Conservation (phyloP, 2,797 vertebrate species). For the Cryptoprocta ferox region DNA sequence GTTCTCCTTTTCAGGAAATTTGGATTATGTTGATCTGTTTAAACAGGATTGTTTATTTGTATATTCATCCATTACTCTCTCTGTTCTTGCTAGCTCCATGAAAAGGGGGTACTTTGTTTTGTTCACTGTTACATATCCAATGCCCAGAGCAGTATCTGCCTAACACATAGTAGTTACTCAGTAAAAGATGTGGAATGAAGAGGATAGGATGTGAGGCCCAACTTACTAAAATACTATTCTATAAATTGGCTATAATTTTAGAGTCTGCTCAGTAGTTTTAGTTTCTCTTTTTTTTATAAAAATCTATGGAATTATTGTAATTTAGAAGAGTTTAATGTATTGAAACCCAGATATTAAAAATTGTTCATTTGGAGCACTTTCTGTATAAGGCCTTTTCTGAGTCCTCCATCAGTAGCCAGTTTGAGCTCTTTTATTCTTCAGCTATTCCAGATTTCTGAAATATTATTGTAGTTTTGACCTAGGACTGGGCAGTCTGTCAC, state of each 20-base stretch:
- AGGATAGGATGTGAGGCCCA: neutral
- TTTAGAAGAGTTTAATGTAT: neutral
- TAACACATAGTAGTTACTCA: neutral
- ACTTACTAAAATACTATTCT: neutral
- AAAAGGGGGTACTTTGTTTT: neutral
- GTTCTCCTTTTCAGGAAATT: slow-evolving; percentile 20
- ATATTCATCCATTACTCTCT: neutral
- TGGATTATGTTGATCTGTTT: neutral
- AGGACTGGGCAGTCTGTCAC: neutral
- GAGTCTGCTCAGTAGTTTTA: neutral
- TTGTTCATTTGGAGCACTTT: neutral
- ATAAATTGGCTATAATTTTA: neutral
- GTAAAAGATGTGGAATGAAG: neutral
- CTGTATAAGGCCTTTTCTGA: neutral
- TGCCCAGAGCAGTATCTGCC: neutral
- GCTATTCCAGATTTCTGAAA: slow-evolving; percentile 19
- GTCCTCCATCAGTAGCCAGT: neutral
- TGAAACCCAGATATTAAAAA: slow-evolving; percentile 32
- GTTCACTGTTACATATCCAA: neutral
- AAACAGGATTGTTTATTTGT: neutral
- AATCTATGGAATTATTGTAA: neutral
- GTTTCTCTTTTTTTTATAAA: neutral
- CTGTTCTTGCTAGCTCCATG: neutral
- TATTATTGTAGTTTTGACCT: slow-evolving; percentile 4
- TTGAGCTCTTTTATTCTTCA: neutral